Base-by-base conservation (phyloP, 2,888 invertebrate species). In the Exocentrus adspersus region DNA sequence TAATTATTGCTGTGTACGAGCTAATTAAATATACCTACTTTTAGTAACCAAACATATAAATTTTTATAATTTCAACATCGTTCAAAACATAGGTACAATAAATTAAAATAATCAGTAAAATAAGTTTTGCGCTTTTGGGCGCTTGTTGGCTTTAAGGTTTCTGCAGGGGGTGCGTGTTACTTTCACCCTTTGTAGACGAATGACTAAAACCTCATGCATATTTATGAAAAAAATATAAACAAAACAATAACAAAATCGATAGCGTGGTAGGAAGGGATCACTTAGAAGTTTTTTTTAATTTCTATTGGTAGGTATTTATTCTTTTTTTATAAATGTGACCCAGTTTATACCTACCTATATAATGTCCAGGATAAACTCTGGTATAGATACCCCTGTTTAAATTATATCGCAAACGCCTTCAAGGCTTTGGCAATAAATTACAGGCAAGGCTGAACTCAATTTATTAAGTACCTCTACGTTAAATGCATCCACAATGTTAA, bases 401-500 rank as follows among this genome's bases (percentile, higher is more conserved):
- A 2, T n/a, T n/a, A 37, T 12, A 1, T 37, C n/a, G 24, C 37
- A 12, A 9, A 5, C 3, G 2, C 1, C 12, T n/a, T 37, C 14
- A 12, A 10, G 12, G 12, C 2, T 12, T 37, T 37, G 14, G 3
- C 1, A 1, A 5, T 9, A 9, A 12, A 37, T 2, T 32, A 32
- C 32, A n/a, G n/a, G n/a, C n/a, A 32, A 9, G 42, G 16, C 17
- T 43, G 17, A 12, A 19, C 42, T 42, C n/a, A 12, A 21, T 50
- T 50, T 14, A 12, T 46, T n/a, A n/a, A 24, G 21, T 20, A n/a
- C 12, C 1, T 1, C 17, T 17, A 43, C 10, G 20, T 19, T 45
- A 30, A 48, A 28, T 46, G 43, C 41, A 43, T 28, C 14, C 16
- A 21, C 7, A 63, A 24, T 24, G 32, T 32, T 14, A n/a, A 54